Evolutionary conservation across 2,113 vertebrate genomes (phyloP), one percentile per base, ranked within the genome.

Genomic region (Chaetura pelagica): DNA sequence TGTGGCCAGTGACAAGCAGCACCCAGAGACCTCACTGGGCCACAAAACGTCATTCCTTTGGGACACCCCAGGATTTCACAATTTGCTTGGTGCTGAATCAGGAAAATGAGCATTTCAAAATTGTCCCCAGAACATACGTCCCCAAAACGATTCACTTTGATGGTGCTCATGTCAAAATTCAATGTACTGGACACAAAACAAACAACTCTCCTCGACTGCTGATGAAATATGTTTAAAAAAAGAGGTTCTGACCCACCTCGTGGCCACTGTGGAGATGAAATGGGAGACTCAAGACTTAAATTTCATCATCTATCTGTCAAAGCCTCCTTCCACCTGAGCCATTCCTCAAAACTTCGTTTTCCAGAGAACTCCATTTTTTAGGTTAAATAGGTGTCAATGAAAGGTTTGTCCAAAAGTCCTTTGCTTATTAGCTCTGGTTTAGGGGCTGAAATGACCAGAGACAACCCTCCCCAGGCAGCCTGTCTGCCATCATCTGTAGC

Each of bases 1-100:
- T 91, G 94, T 61, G 94, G 91, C 51, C 1, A 4, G 84, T 91
- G 94, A 85, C 88, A 73, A 32, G 88, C 48, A 91, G 64, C 71
- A 68, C 26, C 0, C 84, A 34, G 80, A 83, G 49, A 72, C 84
- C 91, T 66, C 51, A 61, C 18, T 12, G 81, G 51, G 17, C 59
- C 62, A 64, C 18, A 38, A 13, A 69, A 61, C 89, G 62, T 94
- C 94, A 94, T 38, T 78, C 71, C 84, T 46, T 61, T 44, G 51
- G 81, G 88, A 83, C 81, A 83, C 71, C 89, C 91, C n/a, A 35
- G 66, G 64, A 74, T 93, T 86, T 86, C 94, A 86, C 71, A 74
- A 91, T 54, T 78, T 44, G 61, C 80, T 24, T 2, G 6, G 46
- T 0, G 5, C 61, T 93, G 91, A 91, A 78, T 86, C 94, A 95